These are phyloP conservation scores for Ophion costatus DNA, from an alignment of 2,888 invertebrate species.

Conservation along the genomic window DNA sequence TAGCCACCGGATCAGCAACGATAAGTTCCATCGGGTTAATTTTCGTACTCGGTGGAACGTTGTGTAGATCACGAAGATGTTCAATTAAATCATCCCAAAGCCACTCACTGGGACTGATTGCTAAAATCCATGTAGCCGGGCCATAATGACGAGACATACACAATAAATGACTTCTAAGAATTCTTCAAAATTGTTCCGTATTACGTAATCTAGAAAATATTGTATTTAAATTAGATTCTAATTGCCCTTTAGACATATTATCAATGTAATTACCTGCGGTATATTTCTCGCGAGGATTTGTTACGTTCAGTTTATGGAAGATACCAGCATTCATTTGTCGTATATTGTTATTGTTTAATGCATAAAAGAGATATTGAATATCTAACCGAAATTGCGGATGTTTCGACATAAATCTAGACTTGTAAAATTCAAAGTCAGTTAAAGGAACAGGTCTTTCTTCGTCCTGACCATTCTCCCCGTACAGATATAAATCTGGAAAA, in stretches of 20 bases:
- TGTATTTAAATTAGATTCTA: slow-evolving; percentile 64
- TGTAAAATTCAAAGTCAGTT: too few relatives aligned
- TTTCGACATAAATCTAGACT: too few relatives aligned
- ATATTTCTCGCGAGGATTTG: slow-evolving; percentile 46
- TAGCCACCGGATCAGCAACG: slow-evolving; percentile 74
- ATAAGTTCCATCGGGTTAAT: slow-evolving; percentile 69
- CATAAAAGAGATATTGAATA: too few relatives aligned
- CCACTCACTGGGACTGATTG: slow-evolving; percentile 67
- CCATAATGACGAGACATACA: slow-evolving; percentile 71
- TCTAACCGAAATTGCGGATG: too few relatives aligned
- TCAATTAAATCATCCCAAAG: slow-evolving; percentile 72
- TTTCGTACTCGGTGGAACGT: slow-evolving; percentile 63
- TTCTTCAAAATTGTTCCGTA: slow-evolving; percentile 64
- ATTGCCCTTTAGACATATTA: slow-evolving; percentile 58
- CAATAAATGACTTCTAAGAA: slow-evolving; percentile 63
- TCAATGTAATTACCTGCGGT: slow-evolving; percentile 64
- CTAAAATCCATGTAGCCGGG: slow-evolving; percentile 70
- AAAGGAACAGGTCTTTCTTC: too few relatives aligned
- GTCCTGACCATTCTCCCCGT: too few relatives aligned
- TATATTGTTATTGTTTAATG: slow-evolving; percentile 70
- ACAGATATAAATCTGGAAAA: too few relatives aligned
- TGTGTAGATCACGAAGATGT: slow-evolving; percentile 70
- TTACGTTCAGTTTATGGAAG: slow-evolving; percentile 66
- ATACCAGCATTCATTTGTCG: slow-evolving; percentile 68
- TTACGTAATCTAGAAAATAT: slow-evolving; percentile 63